A percentile compares a stretch with the other conserved stretches of the same genome.
Conservation (phyloP, 2,113 vertebrate species). For the Nymphicus hollandicus region DNA sequence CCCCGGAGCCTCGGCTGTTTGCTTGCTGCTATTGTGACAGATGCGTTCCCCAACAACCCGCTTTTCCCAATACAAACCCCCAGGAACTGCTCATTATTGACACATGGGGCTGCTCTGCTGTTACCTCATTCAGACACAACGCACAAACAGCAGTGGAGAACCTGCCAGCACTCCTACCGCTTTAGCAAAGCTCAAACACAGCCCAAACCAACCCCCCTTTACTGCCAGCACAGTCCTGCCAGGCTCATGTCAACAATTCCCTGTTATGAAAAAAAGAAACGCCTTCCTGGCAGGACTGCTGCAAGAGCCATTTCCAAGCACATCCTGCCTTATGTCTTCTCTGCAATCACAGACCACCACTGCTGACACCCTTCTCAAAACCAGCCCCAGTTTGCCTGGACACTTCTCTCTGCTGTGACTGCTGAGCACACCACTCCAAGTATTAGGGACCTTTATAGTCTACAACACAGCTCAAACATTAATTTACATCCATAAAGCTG, state of each 20-base stretch:
- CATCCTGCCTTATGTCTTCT: neutral
- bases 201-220: neutral
- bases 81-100: conserved; percentile 28
- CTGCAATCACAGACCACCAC: neutral
- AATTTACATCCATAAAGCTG: neutral
- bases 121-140: conserved; percentile 20
- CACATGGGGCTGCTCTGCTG: neutral
- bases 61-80: conserved; percentile 28
- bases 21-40: conserved; percentile 57
- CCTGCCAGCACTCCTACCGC: neutral
- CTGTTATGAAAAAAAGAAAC: neutral
- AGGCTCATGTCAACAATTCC: neutral
- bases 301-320: neutral
- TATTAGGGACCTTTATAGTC: neutral
- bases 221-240: neutral
- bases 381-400: neutral
- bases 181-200: conserved; percentile 28
- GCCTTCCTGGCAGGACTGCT: neutral
- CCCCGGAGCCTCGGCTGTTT: neutral
- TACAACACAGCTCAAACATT: neutral
- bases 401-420: neutral
- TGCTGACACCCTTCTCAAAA: neutral
- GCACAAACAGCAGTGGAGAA: neutral
- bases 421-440: neutral
- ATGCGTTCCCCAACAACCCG: conserved; percentile 19